Conservation (phyloP, 2,888 invertebrate species). For the Habroteleia sp. region DNA sequence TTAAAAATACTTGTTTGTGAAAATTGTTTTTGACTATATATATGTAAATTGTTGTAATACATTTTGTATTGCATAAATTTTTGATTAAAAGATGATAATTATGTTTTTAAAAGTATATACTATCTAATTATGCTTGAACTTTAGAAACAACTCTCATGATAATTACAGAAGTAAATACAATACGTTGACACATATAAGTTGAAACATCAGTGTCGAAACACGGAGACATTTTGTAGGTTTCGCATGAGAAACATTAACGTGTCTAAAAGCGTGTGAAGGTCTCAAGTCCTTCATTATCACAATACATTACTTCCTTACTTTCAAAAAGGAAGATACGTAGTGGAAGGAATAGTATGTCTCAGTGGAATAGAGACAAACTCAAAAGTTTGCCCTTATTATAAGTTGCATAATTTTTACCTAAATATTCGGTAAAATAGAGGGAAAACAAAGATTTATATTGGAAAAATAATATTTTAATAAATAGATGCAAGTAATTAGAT, state of each 20-base stretch:
- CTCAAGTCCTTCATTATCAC: slow-evolving; percentile 60
- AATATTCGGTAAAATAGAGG: too few relatives aligned
- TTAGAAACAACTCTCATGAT: slow-evolving; percentile 44
- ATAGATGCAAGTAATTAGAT: too few relatives aligned
- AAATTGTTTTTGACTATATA: too few relatives aligned
- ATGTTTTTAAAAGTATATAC: too few relatives aligned
- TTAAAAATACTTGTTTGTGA: too few relatives aligned
- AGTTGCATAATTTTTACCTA: too few relatives aligned
- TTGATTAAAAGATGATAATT: too few relatives aligned
- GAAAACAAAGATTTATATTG: too few relatives aligned
- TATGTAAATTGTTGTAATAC: too few relatives aligned
- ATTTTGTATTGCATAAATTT: too few relatives aligned
- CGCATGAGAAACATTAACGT: slow-evolving; percentile 45
- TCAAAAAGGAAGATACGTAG: slow-evolving; percentile 43
- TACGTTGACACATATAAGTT: slow-evolving; percentile 55
- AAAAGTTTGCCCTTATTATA: slow-evolving; percentile 50
- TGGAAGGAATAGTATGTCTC: slow-evolving; percentile 43
- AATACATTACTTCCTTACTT: slow-evolving; percentile 54
- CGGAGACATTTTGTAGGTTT: slow-evolving; percentile 36
- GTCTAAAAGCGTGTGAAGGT: slow-evolving; percentile 55
- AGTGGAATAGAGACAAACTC: slow-evolving; percentile 29
- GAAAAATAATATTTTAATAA: too few relatives aligned
- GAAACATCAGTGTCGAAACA: slow-evolving; percentile 53
- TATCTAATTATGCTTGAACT: slow-evolving; percentile 36
- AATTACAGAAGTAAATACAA: slow-evolving; percentile 46